Evolutionary conservation across 2,797 vertebrate species (phyloP).

Genomic region (Cirrhinus molitorella): DNA sequence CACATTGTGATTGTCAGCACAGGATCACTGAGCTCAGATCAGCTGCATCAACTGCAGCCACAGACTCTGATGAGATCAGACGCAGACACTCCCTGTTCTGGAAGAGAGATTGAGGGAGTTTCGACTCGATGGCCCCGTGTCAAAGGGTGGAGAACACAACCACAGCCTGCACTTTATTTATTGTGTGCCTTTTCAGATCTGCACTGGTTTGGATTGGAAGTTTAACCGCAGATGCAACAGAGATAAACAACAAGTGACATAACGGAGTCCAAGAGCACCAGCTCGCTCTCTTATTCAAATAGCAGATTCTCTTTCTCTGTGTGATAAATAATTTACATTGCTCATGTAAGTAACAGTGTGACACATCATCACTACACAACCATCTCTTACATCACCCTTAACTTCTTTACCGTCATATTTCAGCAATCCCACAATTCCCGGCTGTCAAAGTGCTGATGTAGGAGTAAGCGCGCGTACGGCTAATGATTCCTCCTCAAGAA

Average conservation of each 20-base stretch:
- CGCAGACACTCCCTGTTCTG: conserved; percentile 40
- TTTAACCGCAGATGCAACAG: conserved; percentile 8
- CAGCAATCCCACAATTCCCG: neutral
- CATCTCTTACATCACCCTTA: conserved; percentile 26
- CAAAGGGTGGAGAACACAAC: conserved; percentile 49
- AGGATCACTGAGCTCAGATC: neutral
- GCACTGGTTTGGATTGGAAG: conserved; percentile 5
- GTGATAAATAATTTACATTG: conserved; percentile 40
- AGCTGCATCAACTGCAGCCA: conserved; percentile 22
- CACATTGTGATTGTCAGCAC: neutral
- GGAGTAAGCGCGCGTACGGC: conserved; percentile 16
- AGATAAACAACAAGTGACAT: conserved; percentile 19
- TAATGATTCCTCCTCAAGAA: conserved; percentile 59
- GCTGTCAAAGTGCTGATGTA: conserved; percentile 12
- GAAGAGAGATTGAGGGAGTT: conserved; percentile 27
- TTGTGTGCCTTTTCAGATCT: neutral
- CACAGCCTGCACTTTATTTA: conserved; percentile 62
- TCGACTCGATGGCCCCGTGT: conserved; percentile 38
- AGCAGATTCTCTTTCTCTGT: conserved; percentile 2
- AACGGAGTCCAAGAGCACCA: neutral
- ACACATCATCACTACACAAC: conserved; percentile 34
- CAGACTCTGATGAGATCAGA: conserved; percentile 46
- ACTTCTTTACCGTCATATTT: neutral
- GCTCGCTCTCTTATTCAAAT: conserved; percentile 30
- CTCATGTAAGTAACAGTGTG: conserved; percentile 37